Base-by-base conservation (phyloP, 2,113 vertebrate species). In the Alethe castanea region DNA sequence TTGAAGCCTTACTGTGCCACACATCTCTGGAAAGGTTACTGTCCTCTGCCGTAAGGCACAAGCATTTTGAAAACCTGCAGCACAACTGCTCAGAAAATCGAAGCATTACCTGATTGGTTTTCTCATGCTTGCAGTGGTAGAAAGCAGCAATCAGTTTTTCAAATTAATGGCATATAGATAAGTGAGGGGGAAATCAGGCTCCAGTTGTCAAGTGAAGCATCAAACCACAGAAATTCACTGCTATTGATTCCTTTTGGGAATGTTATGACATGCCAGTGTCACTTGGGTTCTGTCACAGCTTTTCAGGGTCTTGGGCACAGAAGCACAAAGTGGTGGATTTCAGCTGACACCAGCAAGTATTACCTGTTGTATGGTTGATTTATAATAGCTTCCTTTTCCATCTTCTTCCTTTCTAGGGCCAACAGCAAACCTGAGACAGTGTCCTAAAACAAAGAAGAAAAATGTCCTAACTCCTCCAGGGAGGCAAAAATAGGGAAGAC, bases 361-460 rank as follows among this genome's bases (percentile, higher is more conserved):
- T 62, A 35, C 9, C 42, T 38, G 18, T 69, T 82, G 14, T n/a
- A 18, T 9, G 33, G 36, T 3, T 44, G 38, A 62, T 47, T 35
- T 82, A 64, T 78, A 66, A 96, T 4, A 8, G 18, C 29, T 52
- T 88, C 26, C 16, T 85, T 84, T 86, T 65, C 35, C 45, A 11
- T 80, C 76, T 79, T 69, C 64, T 60, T 74, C 71, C 53, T 80
- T 82, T 82, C 61, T 44, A 97, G 96, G 77, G 77, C 95, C 69
- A 89, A 94, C 0, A 3, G 17, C 72, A 92, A 91, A 56, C 12
- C 61, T 12, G 36, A 25, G 14, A 29, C 36, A 14, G 56, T 20
- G 19, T 91, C 53, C 44, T 96, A 97, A 94, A 61, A 33, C 0
- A 2, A 71, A 81, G 82, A 94, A 70, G 60, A 67, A 77, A 56